Percentiles rank a stretch among this genome's conserved stretches.
phyloP scores from a whole-genome alignment of 2,888 invertebrate genomes.

The Himalopsyche japonica region DNA sequence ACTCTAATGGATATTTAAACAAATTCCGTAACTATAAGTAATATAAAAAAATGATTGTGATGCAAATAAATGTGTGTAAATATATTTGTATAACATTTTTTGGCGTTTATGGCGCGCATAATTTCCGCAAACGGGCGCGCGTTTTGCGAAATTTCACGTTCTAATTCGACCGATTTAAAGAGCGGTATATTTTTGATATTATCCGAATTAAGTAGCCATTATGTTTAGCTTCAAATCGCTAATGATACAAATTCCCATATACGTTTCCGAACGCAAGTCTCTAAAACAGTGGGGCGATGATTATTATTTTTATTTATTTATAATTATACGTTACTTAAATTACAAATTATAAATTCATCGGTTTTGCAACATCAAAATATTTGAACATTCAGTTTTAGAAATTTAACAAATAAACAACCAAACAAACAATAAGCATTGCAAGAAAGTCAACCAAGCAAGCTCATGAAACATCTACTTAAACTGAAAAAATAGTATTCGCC shows the following conservation, averaged over 20 bases:
- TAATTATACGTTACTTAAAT: too few species aligned
- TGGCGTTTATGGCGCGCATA: background rate
- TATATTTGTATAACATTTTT: background rate
- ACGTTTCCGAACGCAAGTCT: background rate
- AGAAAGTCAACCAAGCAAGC: too few species aligned
- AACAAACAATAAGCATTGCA: too few species aligned
- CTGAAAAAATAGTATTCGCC: too few species aligned
- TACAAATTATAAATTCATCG: too few species aligned
- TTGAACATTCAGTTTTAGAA: too few species aligned
- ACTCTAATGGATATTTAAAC: background rate
- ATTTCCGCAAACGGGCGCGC: background rate
- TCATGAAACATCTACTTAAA: too few species aligned
- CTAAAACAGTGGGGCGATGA: background rate
- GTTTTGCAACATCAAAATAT: too few species aligned
- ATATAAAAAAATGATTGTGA: background rate
- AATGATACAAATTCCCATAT: background rate
- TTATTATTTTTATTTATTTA: too few species aligned
- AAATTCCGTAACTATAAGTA: background rate
- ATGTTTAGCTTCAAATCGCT: background rate
- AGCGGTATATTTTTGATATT: background rate
- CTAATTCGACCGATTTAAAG: background rate
- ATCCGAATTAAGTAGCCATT: background rate
- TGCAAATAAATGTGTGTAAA: background rate
- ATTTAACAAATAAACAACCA: too few species aligned
- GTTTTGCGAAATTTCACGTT: slow-evolving; percentile 1